Conservation (phyloP, 2,888 invertebrate genomes). For the Latrodectus hesperus region DNA sequence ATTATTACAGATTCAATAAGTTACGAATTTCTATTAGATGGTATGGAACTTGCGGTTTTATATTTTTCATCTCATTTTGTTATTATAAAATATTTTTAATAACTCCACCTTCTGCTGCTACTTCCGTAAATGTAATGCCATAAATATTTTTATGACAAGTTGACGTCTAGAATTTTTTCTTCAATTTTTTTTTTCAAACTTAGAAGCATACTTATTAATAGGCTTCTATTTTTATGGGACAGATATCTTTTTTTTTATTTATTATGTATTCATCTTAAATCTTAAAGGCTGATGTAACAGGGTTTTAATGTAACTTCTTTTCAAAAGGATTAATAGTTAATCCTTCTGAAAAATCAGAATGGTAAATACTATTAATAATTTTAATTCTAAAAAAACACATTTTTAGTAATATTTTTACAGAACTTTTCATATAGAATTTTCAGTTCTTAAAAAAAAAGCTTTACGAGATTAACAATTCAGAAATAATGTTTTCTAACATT, state of each 20-base stretch:
- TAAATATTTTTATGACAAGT: slow-evolving; percentile 53
- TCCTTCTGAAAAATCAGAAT: too few relatives aligned
- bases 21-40: slow-evolving; percentile 49
- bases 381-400: too few relatives aligned
- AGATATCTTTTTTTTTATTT: neutral
- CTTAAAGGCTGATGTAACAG: too few relatives aligned
- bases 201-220: slow-evolving; percentile 25
- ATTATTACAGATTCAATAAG: slow-evolving; percentile 57
- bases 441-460: too few relatives aligned
- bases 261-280: too few relatives aligned
- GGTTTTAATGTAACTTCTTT: neutral
- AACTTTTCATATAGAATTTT: too few relatives aligned
- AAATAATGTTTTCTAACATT: too few relatives aligned
- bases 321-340: slow-evolving; percentile 12
- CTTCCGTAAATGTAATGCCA: neutral
- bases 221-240: neutral
- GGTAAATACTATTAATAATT: too few relatives aligned
- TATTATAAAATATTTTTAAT: slow-evolving; percentile 40
- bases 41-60: neutral
- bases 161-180: neutral
- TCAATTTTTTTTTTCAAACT: slow-evolving; percentile 38
- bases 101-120: slow-evolving; percentile 29
- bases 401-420: too few relatives aligned
- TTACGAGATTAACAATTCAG: too few relatives aligned
- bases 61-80: neutral